Evolutionary conservation across 2,113 vertebrate genomes (phyloP).

Genomic region (Hippocampus zosterae): DNA sequence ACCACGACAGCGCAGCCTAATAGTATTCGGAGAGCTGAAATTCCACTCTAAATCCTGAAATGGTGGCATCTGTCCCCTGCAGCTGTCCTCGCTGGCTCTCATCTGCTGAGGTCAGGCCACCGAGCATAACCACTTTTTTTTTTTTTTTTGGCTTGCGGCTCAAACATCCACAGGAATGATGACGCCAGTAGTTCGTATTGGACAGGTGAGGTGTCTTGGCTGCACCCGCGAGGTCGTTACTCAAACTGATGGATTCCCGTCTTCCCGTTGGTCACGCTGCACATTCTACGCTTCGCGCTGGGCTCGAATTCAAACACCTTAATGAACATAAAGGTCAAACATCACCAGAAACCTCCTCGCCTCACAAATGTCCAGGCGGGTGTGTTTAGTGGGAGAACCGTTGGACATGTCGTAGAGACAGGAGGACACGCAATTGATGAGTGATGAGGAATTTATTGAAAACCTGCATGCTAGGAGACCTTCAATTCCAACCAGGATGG

Average conservation of each 20-base stretch:
- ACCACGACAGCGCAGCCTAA: constrained; percentile 24
- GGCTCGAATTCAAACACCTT: constrained; percentile 10
- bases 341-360: neutral
- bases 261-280: constrained; percentile 13
- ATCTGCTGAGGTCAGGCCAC: constrained; percentile 46
- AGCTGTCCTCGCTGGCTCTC: constrained; percentile 56
- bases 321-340: constrained; percentile 4
- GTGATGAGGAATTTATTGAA: neutral
- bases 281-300: constrained; percentile 12
- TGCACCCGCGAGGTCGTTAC: constrained; percentile 18
- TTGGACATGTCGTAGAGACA: neutral
- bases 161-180: constrained; percentile 24
- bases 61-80: constrained; percentile 55
- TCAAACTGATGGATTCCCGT: constrained; percentile 42
- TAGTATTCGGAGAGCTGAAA: constrained; percentile 45
- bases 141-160: constrained; percentile 35
- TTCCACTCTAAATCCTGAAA: constrained; percentile 40
- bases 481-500: neutral
- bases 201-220: constrained; percentile 39
- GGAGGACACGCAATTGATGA: neutral
- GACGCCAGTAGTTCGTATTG: constrained; percentile 26
- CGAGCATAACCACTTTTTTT: constrained; percentile 29
- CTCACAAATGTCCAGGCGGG: neutral
- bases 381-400: neutral
- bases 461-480: neutral